phyloP scores from a whole-genome alignment of 2,113 vertebrate species.

The Dryoscopus gambensis region DNA sequence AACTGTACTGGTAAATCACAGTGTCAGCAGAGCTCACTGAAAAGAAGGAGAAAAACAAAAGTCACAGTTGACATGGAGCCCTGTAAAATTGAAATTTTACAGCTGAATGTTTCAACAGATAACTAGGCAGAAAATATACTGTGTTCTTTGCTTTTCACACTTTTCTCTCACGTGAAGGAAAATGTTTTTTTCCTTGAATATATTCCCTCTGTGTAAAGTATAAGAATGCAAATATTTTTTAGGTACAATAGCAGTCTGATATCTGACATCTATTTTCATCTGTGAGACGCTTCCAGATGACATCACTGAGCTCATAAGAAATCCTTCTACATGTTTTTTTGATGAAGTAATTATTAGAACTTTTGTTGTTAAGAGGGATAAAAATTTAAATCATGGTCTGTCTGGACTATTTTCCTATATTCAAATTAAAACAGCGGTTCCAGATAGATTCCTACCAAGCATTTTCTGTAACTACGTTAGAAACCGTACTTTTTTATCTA shows the following conservation, averaged over 20 bases:
- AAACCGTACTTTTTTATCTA: background rate
- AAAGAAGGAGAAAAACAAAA: background rate
- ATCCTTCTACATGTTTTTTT: background rate
- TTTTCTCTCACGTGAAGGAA: background rate
- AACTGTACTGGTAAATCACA: background rate
- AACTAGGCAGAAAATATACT: background rate
- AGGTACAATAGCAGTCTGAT: background rate
- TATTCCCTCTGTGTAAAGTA: background rate
- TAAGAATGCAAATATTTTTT: background rate
- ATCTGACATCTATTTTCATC: background rate
- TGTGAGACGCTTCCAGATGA: background rate
- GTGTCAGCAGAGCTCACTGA: background rate
- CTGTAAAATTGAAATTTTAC: slow-evolving; percentile 12
- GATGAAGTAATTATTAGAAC: background rate
- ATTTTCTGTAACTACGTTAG: background rate
- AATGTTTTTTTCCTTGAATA: background rate
- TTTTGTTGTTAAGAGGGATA: background rate
- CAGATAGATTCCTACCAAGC: background rate
- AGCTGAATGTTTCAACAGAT: background rate
- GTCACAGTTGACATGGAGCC: background rate
- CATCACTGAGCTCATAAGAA: background rate
- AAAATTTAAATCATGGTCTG: background rate
- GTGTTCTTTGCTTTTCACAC: background rate
- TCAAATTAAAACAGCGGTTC: background rate
- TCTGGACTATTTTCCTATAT: background rate